Conservation (phyloP, 1,140 invertebrate species). For the Drepana arcuata region DNA sequence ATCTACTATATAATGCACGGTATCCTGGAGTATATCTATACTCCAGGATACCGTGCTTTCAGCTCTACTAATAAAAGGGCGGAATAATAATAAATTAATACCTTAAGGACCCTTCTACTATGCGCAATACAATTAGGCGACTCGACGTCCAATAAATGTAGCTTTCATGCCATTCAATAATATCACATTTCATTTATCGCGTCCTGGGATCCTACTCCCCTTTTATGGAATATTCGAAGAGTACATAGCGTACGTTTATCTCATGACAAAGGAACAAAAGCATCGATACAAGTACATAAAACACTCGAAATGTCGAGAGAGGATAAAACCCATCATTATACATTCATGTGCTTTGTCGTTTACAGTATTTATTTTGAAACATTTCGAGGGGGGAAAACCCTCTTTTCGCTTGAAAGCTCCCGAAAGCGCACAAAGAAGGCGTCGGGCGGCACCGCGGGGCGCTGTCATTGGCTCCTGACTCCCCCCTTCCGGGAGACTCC, state of each 20-base stretch:
- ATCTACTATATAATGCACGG: no score
- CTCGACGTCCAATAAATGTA: slow-evolving; percentile 26
- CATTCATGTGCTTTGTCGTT: slow-evolving; percentile 68
- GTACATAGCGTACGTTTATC: slow-evolving; percentile 53
- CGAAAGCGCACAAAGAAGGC: slow-evolving; percentile 56
- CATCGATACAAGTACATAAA: slow-evolving; percentile 61
- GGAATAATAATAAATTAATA: no score
- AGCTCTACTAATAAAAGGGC: no score
- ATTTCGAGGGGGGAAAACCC: slow-evolving; percentile 62
- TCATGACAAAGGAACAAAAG: slow-evolving; percentile 63
- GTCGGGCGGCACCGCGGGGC: slow-evolving; percentile 34
- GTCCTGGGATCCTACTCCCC: slow-evolving; percentile 50
- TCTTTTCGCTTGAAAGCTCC: slow-evolving; percentile 62
- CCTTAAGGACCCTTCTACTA: no score
- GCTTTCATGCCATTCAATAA: slow-evolving; percentile 36
- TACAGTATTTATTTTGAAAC: slow-evolving; percentile 70
- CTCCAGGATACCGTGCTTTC: no score
- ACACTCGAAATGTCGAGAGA: slow-evolving; percentile 62
- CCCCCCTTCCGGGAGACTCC: slow-evolving; percentile 46
- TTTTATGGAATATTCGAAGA: slow-evolving; percentile 27
- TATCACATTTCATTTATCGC: slow-evolving; percentile 60
- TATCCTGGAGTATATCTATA: no score
- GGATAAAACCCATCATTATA: slow-evolving; percentile 69
- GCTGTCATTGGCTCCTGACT: slow-evolving; percentile 34
- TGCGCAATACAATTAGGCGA: slow-evolving; percentile 19